phyloP scores from a whole-genome alignment of 2,113 vertebrate genomes.

The Hyperopisus bebe region DNA sequence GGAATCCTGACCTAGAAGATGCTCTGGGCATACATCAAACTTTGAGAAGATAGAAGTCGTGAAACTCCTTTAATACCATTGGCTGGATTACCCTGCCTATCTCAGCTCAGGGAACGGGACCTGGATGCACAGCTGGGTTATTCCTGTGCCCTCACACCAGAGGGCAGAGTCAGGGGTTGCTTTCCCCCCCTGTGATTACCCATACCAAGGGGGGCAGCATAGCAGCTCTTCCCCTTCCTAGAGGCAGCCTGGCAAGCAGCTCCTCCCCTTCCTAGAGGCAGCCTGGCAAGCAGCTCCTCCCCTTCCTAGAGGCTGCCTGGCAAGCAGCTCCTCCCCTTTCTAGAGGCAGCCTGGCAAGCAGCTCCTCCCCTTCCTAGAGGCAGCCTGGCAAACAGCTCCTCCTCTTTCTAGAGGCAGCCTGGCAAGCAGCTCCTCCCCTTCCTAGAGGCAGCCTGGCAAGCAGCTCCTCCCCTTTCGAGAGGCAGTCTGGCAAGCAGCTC shows the following conservation, averaged over 20 bases:
- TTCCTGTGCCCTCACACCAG: neutral
- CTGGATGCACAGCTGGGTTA: neutral
- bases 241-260: neutral
- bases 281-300: no score
- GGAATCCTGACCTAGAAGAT: neutral
- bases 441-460: no score
- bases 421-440: neutral
- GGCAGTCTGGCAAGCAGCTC: neutral
- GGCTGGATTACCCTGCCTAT: neutral
- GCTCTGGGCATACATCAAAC: neutral
- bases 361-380: neutral
- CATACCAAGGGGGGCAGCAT: neutral
- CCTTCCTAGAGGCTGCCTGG: no score
- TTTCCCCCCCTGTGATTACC: neutral
- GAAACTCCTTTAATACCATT: neutral
- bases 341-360: no score
- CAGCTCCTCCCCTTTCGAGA: neutral
- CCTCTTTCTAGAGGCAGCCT: neutral
- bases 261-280: no score
- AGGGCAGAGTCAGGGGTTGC: neutral
- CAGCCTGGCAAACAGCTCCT: neutral
- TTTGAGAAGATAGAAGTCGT: neutral
- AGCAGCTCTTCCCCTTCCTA: neutral
- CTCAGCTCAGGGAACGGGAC: neutral
- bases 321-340: no score